phyloP scores from a whole-genome alignment of 1,140 invertebrate species.

The Ceratoteleas bidentatus region DNA sequence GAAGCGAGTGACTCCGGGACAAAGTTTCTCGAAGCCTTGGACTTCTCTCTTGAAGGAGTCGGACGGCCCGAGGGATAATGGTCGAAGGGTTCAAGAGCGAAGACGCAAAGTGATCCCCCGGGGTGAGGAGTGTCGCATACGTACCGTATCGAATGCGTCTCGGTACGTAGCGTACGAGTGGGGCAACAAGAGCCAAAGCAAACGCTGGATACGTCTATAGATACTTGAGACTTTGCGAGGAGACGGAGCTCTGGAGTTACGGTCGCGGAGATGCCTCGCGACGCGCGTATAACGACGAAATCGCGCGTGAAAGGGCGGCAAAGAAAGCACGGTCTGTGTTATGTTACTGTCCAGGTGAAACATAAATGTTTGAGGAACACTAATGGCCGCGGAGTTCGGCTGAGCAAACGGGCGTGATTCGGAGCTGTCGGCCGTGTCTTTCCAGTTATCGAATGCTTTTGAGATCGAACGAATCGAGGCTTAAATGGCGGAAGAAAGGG shows the following conservation, averaged over 20 bases:
- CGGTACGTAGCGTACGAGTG: conserved; percentile 61
- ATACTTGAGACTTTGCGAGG: conserved; percentile 65
- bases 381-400: conserved; percentile 23
- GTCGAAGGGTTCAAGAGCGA: conserved; percentile 69
- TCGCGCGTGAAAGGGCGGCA: conserved; percentile 38
- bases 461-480: too few species aligned
- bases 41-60: conserved; percentile 72
- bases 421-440: too few species aligned
- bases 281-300: conserved; percentile 52
- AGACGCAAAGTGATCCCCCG: conserved; percentile 72
- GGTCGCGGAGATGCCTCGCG: conserved; percentile 43
- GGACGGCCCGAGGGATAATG: conserved; percentile 74
- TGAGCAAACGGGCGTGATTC: conserved; percentile 14
- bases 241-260: conserved; percentile 59
- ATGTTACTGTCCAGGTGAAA: conserved; percentile 60
- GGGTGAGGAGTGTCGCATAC: conserved; percentile 73
- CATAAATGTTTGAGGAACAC: conserved; percentile 60
- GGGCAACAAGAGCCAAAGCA: conserved; percentile 63
- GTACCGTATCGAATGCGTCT: conserved; percentile 62
- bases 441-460: too few species aligned
- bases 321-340: conserved; percentile 26
- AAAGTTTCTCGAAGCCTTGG: conserved; percentile 75
- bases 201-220: conserved; percentile 63
- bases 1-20: conserved; percentile 73
- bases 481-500: too few species aligned